A percentile compares a stretch with the other conserved stretches of the same genome.
These are phyloP conservation scores for Phrynocephalus vlangalii DNA, from an alignment of 2,797 vertebrate species.

Conservation along the genomic window DNA sequence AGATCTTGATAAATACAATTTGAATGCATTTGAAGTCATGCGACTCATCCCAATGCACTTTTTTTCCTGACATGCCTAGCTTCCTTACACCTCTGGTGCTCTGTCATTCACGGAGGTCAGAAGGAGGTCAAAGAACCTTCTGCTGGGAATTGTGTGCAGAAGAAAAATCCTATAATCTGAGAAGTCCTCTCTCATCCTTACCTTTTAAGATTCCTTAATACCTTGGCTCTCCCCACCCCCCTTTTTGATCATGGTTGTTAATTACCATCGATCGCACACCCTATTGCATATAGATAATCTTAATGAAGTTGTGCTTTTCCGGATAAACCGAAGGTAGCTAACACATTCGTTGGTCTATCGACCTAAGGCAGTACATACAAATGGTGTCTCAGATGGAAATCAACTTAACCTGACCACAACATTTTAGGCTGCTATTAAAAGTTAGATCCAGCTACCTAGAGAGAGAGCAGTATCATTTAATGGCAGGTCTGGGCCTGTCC, in stretches of 20 bases:
- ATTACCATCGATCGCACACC: conserved; percentile 40
- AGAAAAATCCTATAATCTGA: conserved; percentile 49
- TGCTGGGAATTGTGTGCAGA: conserved; percentile 41
- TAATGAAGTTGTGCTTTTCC: conserved; percentile 43
- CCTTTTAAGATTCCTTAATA: conserved; percentile 47
- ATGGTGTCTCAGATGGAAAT: conserved; percentile 27
- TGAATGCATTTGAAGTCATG: conserved; percentile 28
- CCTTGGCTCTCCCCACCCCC: not conserved
- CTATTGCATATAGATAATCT: conserved; percentile 50
- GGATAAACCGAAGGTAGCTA: conserved; percentile 34
- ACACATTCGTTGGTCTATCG: not conserved
- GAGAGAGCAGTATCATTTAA: not conserved
- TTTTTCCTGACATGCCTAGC: not conserved
- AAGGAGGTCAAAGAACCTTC: conserved; percentile 24
- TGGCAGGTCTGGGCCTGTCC: not conserved
- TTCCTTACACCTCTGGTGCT: conserved; percentile 16
- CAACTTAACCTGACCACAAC: not conserved
- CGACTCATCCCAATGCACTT: conserved; percentile 13
- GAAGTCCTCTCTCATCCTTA: conserved; percentile 38
- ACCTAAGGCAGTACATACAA: conserved; percentile 19
- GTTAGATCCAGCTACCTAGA: not conserved
- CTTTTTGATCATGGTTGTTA: conserved; percentile 30
- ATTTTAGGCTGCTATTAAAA: not conserved
- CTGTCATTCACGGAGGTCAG: conserved; percentile 41
- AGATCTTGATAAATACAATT: conserved; percentile 4